A percentile compares a stretch with the other conserved stretches of the same genome.
phyloP scores from a whole-genome alignment of 2,797 vertebrate genomes.

The Orestias chungarensis region DNA sequence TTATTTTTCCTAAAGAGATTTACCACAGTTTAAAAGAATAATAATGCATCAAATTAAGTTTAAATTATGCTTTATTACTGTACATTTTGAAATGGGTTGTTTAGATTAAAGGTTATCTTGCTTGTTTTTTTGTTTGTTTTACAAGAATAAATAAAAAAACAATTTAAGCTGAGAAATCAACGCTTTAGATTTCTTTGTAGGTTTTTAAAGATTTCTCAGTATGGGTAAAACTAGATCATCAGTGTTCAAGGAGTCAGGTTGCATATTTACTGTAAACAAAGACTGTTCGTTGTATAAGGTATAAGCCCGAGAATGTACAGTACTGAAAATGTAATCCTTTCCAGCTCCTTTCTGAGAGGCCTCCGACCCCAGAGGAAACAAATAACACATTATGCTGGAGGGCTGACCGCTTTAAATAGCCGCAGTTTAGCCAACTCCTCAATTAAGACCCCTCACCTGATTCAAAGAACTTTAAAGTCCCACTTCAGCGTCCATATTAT shows the following conservation, averaged over 20 bases:
- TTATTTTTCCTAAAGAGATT: not conserved
- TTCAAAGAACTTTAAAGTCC: constrained; percentile 56
- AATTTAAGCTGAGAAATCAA: not conserved
- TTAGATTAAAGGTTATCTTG: constrained; percentile 8
- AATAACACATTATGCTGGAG: constrained; percentile 65
- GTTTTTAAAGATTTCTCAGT: too few relatives aligned
- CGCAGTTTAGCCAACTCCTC: constrained; percentile 44
- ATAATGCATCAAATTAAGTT: not conserved
- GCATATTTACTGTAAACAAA: constrained; percentile 32
- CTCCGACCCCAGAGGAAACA: constrained; percentile 58
- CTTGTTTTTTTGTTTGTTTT: not conserved
- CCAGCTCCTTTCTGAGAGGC: constrained; percentile 15
- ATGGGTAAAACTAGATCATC: constrained; percentile 2
- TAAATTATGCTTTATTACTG: not conserved
- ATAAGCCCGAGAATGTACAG: constrained; percentile 5
- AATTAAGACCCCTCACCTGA: constrained; percentile 72
- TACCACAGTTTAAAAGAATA: not conserved
- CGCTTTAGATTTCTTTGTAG: too few relatives aligned
- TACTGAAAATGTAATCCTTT: constrained; percentile 13
- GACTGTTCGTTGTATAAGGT: constrained; percentile 15
- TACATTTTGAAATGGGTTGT: not conserved
- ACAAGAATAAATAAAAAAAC: not conserved
- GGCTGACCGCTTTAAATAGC: constrained; percentile 61
- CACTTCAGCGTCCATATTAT: constrained; percentile 47
- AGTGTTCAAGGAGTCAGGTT: not conserved